Evolutionary conservation across 1,140 invertebrate species (phyloP), one percentile per base, ranked within the genome.

Genomic region (Asbolus verrucosus): DNA sequence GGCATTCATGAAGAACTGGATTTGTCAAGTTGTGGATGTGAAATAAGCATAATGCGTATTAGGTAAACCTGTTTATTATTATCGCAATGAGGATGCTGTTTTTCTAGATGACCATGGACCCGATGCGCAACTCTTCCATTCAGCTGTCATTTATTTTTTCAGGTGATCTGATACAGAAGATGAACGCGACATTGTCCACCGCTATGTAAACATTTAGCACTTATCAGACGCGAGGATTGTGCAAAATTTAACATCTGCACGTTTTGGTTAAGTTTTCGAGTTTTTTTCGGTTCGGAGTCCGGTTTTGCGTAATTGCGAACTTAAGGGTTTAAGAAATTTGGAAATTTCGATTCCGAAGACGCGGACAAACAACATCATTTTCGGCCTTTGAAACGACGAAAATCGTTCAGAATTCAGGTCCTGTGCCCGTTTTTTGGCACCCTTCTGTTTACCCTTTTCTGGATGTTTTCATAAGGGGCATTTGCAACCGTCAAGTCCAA

Each of bases 401-500:
- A 30, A 36, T 60, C 31, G 8, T 6, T 14, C 8, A 60, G 24
- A 60, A 18, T 60, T 14, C 54, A 13, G 13, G 14, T 27, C 19
- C 18, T 8, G 15, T 30, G 15, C n/a, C 41, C 15, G 9, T 16
- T 41, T 13, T 21, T 24, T 38, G 27, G 15, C 36, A 62, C 36
- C 36, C 36, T 36, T 62, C 6, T 70, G 41, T 70, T 72, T 68
- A 68, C 70, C 70, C 39, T 50, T 66, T 46, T 27, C 15, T 50
- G 65, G 67, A 70, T 73, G 72, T 75, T 75, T 75, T 73, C 67
- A 75, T 62, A 75, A 54, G 72, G 74, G 74, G 62, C 71, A 73
- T 75, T 75, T 73, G 69, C 70, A 75, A 75, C 74, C 74, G 74
- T 60, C 74, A 71, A 73, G 69, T 67, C 69, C 59, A 65, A 71